Conservation (phyloP, 2,797 vertebrate genomes). For the Coccyzus lansbergi region DNA sequence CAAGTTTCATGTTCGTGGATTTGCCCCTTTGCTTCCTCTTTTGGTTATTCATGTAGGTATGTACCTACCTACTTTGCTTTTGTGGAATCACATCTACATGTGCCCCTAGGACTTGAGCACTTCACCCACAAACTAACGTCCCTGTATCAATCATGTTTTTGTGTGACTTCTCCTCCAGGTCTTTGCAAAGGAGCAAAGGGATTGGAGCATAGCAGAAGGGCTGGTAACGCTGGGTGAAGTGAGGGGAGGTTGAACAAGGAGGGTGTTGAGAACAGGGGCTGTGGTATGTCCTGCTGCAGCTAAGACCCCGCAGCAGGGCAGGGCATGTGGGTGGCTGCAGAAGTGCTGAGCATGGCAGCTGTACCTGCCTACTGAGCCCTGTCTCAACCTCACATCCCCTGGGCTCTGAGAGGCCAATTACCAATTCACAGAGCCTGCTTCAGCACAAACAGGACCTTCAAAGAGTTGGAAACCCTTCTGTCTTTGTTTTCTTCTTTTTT, state of each 20-base stretch:
- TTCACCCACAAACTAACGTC: background rate
- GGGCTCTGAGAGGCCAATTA: background rate
- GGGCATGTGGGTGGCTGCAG: background rate
- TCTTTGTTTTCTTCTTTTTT: background rate
- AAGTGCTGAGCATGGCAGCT: background rate
- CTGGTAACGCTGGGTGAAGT: fast-evolving
- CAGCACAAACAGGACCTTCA: conserved; percentile 30
- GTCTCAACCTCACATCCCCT: background rate
- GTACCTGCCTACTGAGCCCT: background rate
- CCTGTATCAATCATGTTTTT: fast-evolving
- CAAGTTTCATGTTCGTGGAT: background rate
- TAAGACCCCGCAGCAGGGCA: fast-evolving
- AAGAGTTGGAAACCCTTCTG: conserved; percentile 4
- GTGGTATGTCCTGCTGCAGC: background rate
- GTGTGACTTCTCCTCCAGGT: background rate
- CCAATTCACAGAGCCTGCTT: background rate
- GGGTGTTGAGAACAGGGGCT: fast-evolving
- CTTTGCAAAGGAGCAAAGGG: background rate
- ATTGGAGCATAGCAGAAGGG: background rate
- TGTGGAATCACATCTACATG: background rate
- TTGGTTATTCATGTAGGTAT: background rate
- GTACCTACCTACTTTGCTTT: fast-evolving
- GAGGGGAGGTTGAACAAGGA: background rate
- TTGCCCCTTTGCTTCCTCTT: background rate
- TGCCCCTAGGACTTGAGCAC: fast-evolving